These are phyloP conservation scores for Yponomeuta cagnagella DNA, from an alignment of 2,888 invertebrate species.

Conservation along the genomic window DNA sequence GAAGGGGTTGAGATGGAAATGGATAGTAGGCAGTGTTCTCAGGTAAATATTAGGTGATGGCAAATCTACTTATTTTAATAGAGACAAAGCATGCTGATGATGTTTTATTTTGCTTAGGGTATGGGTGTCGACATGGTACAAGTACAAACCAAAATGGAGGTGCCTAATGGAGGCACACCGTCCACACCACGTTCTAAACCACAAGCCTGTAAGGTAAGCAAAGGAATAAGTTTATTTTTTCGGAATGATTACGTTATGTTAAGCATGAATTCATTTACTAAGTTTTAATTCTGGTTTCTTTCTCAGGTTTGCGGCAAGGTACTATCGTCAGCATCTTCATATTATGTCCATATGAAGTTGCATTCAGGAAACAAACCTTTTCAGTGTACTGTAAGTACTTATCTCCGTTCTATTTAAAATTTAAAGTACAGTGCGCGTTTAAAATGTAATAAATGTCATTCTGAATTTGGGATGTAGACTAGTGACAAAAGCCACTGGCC, in stretches of 20 bases:
- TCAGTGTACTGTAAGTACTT: slow-evolving; percentile 78
- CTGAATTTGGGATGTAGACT: background rate
- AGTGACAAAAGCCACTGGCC: too few species aligned
- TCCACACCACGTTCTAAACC: slow-evolving; percentile 78
- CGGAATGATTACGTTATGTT: background rate
- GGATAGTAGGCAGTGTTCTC: slow-evolving; percentile 67
- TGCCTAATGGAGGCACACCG: slow-evolving; percentile 51
- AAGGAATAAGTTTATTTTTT: background rate
- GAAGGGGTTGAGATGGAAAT: slow-evolving; percentile 71
- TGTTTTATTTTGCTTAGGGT: slow-evolving; percentile 39
- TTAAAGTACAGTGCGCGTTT: background rate
- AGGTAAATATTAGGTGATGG: slow-evolving; percentile 36
- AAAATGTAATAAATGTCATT: background rate
- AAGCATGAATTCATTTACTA: background rate
- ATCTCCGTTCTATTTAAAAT: background rate
- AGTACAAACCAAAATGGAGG: slow-evolving; percentile 70
- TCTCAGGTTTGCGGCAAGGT: slow-evolving; percentile 83
- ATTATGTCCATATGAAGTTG: slow-evolving; percentile 89
- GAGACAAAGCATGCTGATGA: background rate
- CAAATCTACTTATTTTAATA: background rate
- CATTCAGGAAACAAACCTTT: slow-evolving; percentile 88
- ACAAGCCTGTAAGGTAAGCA: slow-evolving; percentile 80
- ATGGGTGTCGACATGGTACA: slow-evolving; percentile 69
- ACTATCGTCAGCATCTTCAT: slow-evolving; percentile 84
- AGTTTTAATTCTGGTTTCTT: slow-evolving; percentile 14